Conservation (phyloP, 1,140 invertebrate species). For the Andrena cerasifolii region DNA sequence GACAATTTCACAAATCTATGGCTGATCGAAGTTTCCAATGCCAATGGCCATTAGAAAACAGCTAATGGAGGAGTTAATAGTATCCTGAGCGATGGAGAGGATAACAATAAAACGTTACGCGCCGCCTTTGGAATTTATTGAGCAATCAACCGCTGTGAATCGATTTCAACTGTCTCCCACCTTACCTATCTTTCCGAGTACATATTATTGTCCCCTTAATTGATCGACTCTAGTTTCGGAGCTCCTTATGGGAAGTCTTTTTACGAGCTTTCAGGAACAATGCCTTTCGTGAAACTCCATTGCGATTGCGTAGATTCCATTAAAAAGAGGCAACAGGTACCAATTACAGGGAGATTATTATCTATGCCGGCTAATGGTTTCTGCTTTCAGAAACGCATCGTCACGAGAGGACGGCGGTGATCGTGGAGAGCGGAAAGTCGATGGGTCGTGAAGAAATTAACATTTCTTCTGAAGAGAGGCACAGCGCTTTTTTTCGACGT, state of each 20-base stretch:
- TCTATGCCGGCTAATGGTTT: conserved; percentile 30
- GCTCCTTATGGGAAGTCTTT: background rate
- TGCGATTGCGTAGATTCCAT: background rate
- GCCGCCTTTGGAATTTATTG: background rate
- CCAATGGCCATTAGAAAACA: background rate
- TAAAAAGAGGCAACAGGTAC: background rate
- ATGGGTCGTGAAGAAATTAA: conserved; percentile 1
- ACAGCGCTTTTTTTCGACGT: background rate
- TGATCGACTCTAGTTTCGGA: background rate
- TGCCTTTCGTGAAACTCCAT: background rate
- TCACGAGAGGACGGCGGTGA: background rate
- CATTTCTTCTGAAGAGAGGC: background rate
- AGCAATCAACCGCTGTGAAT: background rate
- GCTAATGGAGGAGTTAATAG: background rate
- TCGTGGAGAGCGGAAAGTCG: background rate
- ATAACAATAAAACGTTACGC: background rate
- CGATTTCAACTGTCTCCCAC: too few species aligned
- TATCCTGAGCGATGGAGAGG: background rate
- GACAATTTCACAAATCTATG: conserved; percentile 20
- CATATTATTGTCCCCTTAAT: too few species aligned
- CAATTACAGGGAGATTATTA: conserved; percentile 44
- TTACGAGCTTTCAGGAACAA: background rate
- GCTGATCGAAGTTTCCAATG: background rate
- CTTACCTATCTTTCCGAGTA: background rate
- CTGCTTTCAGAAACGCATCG: background rate